Conservation (phyloP, 2,888 invertebrate genomes). For the Philopedon plagiatum region DNA sequence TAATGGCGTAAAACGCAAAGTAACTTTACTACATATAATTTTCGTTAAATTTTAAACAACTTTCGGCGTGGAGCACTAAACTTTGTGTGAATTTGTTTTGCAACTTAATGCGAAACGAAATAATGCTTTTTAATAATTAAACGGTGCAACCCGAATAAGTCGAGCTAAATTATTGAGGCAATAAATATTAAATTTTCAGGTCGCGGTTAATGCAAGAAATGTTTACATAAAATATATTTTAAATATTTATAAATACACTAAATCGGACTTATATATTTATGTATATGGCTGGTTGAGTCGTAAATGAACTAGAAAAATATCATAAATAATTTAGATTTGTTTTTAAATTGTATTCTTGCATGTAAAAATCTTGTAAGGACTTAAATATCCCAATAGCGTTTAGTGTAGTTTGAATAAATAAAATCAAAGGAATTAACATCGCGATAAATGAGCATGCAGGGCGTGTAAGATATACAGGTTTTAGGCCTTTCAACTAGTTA, state of each 20-base stretch:
- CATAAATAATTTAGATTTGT: slow-evolving; percentile 21
- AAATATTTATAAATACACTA: slow-evolving; percentile 36
- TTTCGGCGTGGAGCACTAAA: slow-evolving; percentile 14
- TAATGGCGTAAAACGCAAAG: slow-evolving; percentile 13
- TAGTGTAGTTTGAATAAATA: no score
- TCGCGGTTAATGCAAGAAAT: slow-evolving; percentile 19
- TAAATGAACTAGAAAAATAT: slow-evolving; percentile 3
- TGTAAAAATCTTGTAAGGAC: no score
- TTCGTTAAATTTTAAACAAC: slow-evolving; percentile 21
- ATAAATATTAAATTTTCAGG: slow-evolving; percentile 48
- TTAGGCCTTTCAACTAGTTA: no score
- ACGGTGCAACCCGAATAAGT: slow-evolving; percentile 45
- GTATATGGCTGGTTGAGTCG: slow-evolving; percentile 2
- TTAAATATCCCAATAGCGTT: no score
- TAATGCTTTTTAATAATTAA: slow-evolving; percentile 41
- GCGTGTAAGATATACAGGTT: no score
- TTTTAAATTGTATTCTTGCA: no score
- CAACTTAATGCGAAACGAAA: slow-evolving; percentile 35
- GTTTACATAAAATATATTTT: slow-evolving; percentile 40
- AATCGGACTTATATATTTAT: no score
- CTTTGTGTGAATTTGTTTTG: slow-evolving; percentile 37
- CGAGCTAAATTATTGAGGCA: slow-evolving; percentile 42
- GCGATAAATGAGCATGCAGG: no score
- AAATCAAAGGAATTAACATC: no score
- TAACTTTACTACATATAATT: slow-evolving; percentile 29